Evolutionary conservation across 2,113 vertebrate species (phyloP).

Genomic region (Paramormyrops kingsleyae): DNA sequence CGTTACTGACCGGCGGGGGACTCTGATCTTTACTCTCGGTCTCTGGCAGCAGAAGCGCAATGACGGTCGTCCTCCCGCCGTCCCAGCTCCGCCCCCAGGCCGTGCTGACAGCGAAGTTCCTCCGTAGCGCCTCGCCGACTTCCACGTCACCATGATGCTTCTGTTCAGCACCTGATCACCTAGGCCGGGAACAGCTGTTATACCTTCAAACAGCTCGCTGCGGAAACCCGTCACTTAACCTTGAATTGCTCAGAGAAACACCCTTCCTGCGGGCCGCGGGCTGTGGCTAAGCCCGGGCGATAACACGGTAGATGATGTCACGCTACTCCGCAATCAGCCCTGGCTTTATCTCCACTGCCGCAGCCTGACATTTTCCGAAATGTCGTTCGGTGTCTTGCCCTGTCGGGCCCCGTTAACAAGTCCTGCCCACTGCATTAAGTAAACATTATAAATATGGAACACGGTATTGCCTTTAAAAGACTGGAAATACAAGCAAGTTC

Average conservation of each 20-base stretch:
- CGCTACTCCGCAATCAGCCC: not conserved
- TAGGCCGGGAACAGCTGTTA: not conserved
- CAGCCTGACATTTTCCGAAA: not conserved
- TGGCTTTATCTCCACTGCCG: not conserved
- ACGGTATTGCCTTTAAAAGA: not conserved
- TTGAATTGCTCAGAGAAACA: not conserved
- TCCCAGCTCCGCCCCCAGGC: not conserved
- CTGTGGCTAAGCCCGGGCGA: not conserved
- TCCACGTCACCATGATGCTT: not conserved
- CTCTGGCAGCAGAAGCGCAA: not conserved
- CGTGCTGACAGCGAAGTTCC: not conserved
- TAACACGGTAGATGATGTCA: not conserved
- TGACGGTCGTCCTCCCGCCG: not conserved
- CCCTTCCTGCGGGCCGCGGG: not conserved
- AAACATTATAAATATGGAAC: not conserved
- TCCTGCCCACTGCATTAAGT: not conserved
- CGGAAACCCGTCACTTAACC: not conserved
- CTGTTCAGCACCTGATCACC: not conserved
- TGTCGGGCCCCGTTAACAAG: not conserved
- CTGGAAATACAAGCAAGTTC: not conserved
- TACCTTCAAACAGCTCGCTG: not conserved
- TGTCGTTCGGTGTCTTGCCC: not conserved
- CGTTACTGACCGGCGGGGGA: slow-evolving; percentile 18
- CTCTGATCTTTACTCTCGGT: slow-evolving; percentile 23
- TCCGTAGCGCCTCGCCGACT: not conserved